Evolutionary conservation across 2,888 invertebrate species (phyloP).

Genomic region (Sminthurinus aureus): DNA sequence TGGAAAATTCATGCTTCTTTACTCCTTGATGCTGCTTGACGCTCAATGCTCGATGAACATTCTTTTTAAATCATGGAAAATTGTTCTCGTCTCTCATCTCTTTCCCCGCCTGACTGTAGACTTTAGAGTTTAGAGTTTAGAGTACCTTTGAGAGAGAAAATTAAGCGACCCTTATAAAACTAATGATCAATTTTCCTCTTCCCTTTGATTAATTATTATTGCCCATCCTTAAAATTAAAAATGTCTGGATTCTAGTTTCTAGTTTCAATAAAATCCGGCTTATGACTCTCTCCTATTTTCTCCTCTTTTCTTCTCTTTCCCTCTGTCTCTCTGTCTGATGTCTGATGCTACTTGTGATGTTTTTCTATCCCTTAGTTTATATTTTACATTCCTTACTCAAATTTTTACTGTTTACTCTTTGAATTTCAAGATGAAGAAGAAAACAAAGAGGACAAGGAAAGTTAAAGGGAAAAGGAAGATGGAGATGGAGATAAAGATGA

Average conservation of each 20-base stretch:
- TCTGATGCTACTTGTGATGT: no score
- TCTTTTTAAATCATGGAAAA: no score
- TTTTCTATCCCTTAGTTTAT: no score
- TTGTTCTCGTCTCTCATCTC: neutral
- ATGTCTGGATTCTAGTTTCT: neutral
- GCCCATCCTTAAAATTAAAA: slow-evolving; percentile 36
- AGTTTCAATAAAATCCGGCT: slow-evolving; percentile 20
- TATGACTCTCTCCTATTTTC: neutral
- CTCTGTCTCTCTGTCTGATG: neutral
- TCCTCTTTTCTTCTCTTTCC: neutral
- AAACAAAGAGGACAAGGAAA: neutral
- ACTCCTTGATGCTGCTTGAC: no score
- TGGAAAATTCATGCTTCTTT: no score
- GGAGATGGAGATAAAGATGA: neutral
- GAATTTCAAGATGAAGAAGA: no score
- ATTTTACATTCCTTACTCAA: no score
- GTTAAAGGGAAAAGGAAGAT: neutral
- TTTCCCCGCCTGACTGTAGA: neutral
- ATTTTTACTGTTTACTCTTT: no score
- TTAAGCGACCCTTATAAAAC: slow-evolving; percentile 35
- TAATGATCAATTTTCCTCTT: slow-evolving; percentile 36
- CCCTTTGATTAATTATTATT: slow-evolving; percentile 40
- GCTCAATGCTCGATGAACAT: no score
- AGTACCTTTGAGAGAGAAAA: slow-evolving; percentile 33
- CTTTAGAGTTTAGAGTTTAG: neutral